Evolutionary conservation across 2,888 invertebrate genomes (phyloP).

Genomic region (Drosophila diplacantha): DNA sequence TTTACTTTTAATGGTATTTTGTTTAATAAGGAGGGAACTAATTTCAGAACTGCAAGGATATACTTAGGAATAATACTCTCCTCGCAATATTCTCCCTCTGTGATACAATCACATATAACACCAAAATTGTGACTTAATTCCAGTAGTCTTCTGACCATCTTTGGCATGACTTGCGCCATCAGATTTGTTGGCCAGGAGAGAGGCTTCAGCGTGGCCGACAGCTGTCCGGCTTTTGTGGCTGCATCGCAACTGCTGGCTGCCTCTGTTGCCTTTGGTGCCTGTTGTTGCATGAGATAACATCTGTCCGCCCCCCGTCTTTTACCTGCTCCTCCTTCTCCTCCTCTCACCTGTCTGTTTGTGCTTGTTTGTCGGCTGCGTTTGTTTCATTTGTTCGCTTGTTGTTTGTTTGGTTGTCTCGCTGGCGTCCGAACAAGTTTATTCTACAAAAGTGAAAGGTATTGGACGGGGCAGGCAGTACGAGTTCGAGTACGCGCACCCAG

Average conservation of each 20-base stretch:
- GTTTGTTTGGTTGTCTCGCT: constrained; percentile 16
- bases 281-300: constrained; percentile 65
- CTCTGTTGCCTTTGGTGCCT: constrained; percentile 30
- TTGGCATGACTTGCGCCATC: constrained; percentile 31
- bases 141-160: constrained; percentile 8
- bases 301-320: constrained; percentile 33
- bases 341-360: constrained; percentile 23
- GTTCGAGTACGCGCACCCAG: not conserved
- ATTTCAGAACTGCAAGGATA: not conserved
- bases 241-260: constrained; percentile 40
- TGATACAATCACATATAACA: too few relatives aligned
- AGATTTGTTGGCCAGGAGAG: not conserved
- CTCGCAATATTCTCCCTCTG: not conserved
- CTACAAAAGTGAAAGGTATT: constrained; percentile 68
- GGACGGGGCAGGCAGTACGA: constrained; percentile 29
- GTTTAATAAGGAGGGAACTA: too few relatives aligned
- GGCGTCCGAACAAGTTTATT: constrained; percentile 64
- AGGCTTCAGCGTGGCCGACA: constrained; percentile 23
- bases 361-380: constrained; percentile 35
- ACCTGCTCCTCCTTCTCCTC: not conserved
- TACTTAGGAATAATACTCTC: not conserved
- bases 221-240: constrained; percentile 50
- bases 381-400: constrained; percentile 23
- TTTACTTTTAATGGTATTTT: too few relatives aligned
- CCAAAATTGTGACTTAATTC: constrained; percentile 5